Evolutionary conservation across 2,888 invertebrate species (phyloP).

Genomic region (Dioctria linearis): DNA sequence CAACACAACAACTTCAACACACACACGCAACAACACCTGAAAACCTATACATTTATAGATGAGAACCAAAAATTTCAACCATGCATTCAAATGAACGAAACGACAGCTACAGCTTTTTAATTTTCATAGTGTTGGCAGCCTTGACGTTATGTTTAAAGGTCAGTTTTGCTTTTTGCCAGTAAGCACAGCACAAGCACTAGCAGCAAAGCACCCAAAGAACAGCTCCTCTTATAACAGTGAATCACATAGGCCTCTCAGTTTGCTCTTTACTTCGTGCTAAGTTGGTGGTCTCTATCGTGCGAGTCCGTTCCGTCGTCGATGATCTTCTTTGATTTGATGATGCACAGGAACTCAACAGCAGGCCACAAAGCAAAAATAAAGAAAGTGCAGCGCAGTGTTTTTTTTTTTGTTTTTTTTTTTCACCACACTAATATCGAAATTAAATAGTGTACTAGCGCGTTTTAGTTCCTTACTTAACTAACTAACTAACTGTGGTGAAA

Average conservation of each 20-base stretch:
- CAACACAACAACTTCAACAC: too few species aligned
- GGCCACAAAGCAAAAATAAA: background rate
- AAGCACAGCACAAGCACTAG: too few species aligned
- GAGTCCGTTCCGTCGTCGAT: background rate
- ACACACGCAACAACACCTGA: too few species aligned
- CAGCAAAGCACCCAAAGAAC: too few species aligned
- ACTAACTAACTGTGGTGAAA: too few species aligned
- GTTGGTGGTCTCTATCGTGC: slow-evolving; percentile 34
- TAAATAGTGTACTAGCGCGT: background rate
- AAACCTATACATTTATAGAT: too few species aligned
- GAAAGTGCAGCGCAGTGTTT: background rate
- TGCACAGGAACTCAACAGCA: slow-evolving; percentile 11
- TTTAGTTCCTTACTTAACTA: too few species aligned
- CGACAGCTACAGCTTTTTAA: too few species aligned
- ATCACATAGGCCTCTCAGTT: slow-evolving; percentile 31
- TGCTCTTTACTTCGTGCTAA: slow-evolving; percentile 35
- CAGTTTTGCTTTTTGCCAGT: slow-evolving; percentile 7
- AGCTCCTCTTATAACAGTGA: slow-evolving; percentile 21
- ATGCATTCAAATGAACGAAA: too few species aligned
- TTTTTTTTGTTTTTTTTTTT: too few species aligned
- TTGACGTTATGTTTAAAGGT: slow-evolving; percentile 32
- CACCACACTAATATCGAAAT: background rate
- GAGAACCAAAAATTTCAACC: too few species aligned
- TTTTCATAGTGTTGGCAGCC: slow-evolving; percentile 2
- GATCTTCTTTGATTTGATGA: background rate